phyloP scores from a whole-genome alignment of 1,140 invertebrate species.

The Lordiphosa stackelbergi region DNA sequence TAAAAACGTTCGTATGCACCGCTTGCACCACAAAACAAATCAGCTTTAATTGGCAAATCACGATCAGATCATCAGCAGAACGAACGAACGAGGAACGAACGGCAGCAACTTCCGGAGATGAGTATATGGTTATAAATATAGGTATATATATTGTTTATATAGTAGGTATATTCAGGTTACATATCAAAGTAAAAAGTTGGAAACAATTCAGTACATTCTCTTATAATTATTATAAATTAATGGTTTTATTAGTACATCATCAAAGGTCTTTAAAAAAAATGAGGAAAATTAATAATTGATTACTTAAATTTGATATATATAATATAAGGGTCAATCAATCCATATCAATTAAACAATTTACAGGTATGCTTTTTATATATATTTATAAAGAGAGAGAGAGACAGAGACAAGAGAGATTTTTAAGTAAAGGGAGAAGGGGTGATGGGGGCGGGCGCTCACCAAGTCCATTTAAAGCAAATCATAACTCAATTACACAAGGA shows the following conservation, averaged over 20 bases:
- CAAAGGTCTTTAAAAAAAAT: constrained; percentile 64
- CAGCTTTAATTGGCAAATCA: constrained; percentile 69
- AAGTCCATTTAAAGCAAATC: constrained; percentile 60
- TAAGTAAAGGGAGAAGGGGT: constrained; percentile 44
- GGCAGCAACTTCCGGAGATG: constrained; percentile 56
- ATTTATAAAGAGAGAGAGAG: constrained; percentile 44
- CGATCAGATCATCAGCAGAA: constrained; percentile 67
- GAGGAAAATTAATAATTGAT: constrained; percentile 37
- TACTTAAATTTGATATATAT: constrained; percentile 63
- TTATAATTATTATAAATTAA: constrained; percentile 44
- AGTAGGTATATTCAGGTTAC: constrained; percentile 25
- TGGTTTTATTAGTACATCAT: constrained; percentile 43
- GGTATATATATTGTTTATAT: constrained; percentile 14
- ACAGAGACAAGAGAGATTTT: constrained; percentile 26
- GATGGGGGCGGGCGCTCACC: constrained; percentile 55
- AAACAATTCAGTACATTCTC: constrained; percentile 72
- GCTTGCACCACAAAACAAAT: constrained; percentile 75
- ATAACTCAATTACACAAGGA: constrained; percentile 26
- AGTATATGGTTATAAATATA: constrained; percentile 20
- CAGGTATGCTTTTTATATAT: constrained; percentile 47
- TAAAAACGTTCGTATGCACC: constrained; percentile 64
- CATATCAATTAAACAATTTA: constrained; percentile 57
- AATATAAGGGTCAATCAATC: constrained; percentile 57
- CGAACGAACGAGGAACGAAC: constrained; percentile 61
- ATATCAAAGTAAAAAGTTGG: constrained; percentile 71